phyloP scores from a whole-genome alignment of 2,888 invertebrate genomes.

The Alloscopus bannaensis region DNA sequence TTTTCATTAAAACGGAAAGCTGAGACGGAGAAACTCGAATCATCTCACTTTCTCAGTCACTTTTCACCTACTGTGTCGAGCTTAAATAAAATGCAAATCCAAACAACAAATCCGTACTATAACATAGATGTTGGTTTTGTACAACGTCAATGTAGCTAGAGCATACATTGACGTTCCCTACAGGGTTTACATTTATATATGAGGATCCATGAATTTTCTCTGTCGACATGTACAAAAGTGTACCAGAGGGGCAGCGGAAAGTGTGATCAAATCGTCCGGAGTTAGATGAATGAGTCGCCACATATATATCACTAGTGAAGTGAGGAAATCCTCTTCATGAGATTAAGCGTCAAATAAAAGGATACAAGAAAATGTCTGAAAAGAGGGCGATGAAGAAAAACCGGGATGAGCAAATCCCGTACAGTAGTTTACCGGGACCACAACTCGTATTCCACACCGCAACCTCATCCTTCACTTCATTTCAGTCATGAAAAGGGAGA shows the following conservation, averaged over 20 bases:
- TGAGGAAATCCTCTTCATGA: slow-evolving; percentile 44
- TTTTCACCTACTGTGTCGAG: too few relatives aligned
- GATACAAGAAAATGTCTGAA: slow-evolving; percentile 3
- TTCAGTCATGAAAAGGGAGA: too few relatives aligned
- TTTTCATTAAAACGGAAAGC: neutral
- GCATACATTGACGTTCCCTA: neutral
- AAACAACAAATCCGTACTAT: neutral
- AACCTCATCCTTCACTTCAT: too few relatives aligned
- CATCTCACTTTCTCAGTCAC: slow-evolving; percentile 17
- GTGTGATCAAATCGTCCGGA: slow-evolving; percentile 32
- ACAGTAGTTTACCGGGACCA: too few relatives aligned
- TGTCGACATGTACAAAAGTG: too few relatives aligned
- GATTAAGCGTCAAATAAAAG: slow-evolving; percentile 28
- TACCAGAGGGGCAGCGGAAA: neutral
- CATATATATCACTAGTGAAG: slow-evolving; percentile 42
- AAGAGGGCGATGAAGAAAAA: neutral
- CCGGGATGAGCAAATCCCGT: slow-evolving; percentile 7
- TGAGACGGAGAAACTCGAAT: neutral
- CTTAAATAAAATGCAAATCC: slow-evolving; percentile 27
- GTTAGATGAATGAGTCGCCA: slow-evolving; percentile 36
- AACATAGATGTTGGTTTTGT: neutral
- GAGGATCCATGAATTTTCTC: too few relatives aligned
- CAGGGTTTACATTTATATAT: neutral
- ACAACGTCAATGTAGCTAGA: too few relatives aligned
- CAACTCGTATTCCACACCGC: too few relatives aligned